Conservation (phyloP, 2,888 invertebrate species). For the Eucriotettix oculatus region DNA sequence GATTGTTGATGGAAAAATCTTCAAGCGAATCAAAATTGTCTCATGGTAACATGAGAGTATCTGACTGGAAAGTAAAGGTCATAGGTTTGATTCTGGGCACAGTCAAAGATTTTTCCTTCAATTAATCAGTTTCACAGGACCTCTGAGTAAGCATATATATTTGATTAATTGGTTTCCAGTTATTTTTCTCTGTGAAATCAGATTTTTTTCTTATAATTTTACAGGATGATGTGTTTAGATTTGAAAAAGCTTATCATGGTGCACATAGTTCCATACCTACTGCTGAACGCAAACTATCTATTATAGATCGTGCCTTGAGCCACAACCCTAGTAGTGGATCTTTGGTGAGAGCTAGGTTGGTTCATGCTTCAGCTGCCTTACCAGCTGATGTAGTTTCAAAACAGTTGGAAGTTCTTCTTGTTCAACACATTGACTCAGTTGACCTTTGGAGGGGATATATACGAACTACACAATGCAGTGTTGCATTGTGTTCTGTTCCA, state of each 20-base stretch:
- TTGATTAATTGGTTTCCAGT: too few relatives aligned
- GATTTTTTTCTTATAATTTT: conserved; percentile 1
- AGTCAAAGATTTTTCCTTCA: too few relatives aligned
- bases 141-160: too few relatives aligned
- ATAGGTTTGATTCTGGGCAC: too few relatives aligned
- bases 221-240: conserved; percentile 26
- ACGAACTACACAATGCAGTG: conserved; percentile 23
- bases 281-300: conserved; percentile 39
- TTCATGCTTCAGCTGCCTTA: conserved; percentile 30
- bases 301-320: conserved; percentile 40
- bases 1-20: too few relatives aligned
- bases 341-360: conserved; percentile 32
- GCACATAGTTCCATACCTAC: conserved; percentile 23
- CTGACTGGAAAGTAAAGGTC: too few relatives aligned
- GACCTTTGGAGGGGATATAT: conserved; percentile 18
- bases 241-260: conserved; percentile 27
- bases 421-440: conserved; percentile 28
- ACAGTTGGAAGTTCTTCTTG: conserved; percentile 28
- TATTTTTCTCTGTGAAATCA: background rate
- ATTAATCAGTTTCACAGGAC: too few relatives aligned
- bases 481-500: conserved; percentile 32
- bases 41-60: too few relatives aligned
- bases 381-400: conserved; percentile 37
- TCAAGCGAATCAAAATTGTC: too few relatives aligned
- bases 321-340: conserved; percentile 35